Evolutionary conservation across 2,888 invertebrate species (phyloP), one percentile per base, ranked within the genome.

Genomic region (Tetrapedia diversipes): DNA sequence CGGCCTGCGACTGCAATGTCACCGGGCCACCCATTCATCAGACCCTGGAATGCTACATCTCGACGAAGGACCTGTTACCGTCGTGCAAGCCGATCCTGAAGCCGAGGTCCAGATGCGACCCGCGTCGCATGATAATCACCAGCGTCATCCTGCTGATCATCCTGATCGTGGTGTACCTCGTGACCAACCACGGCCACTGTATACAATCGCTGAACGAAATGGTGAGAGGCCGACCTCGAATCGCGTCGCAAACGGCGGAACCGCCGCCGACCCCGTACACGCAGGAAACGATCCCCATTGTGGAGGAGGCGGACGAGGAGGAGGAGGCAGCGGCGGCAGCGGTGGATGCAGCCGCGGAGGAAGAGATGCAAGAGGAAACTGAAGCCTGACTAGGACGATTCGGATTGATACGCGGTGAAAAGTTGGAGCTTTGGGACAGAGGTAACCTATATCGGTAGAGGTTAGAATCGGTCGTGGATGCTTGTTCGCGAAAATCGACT

Each of bases 81-180:
- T 32, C 70, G 10, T 83, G 81, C 34, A 8, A 61, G n/a, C 77
- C 81, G 14, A 39, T 79, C 24, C 39, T 83, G 22, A 77, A 64
- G 8, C 39, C 65, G 47, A 80, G 22, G 24, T 47, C 73, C 14
- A 68, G 22, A 47, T 83, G 83, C 57, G 61, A 69, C 6, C 19
- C 11, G 4, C 73, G 60, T 6, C 81, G 76, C 27, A 69, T 78
- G 66, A 16, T 83, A 8, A 41, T 81, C 8, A 61, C 67, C n/a
- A 22, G 53, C 27, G 0, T 78, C 22, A 29, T 83, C 7, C 34
- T 83, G 10, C 27, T 81, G 4, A 10, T 83, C 47, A 51, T 83
- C 16, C 7, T 74, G 41, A 29, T 39, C 3, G 37, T 53, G 19
- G 11, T 70, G 22, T 83, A 83, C 37, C 72, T 53, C 57, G 7